These are phyloP conservation scores for Pollenia amentaria DNA, from an alignment of 2,888 invertebrate species.

Conservation along the genomic window DNA sequence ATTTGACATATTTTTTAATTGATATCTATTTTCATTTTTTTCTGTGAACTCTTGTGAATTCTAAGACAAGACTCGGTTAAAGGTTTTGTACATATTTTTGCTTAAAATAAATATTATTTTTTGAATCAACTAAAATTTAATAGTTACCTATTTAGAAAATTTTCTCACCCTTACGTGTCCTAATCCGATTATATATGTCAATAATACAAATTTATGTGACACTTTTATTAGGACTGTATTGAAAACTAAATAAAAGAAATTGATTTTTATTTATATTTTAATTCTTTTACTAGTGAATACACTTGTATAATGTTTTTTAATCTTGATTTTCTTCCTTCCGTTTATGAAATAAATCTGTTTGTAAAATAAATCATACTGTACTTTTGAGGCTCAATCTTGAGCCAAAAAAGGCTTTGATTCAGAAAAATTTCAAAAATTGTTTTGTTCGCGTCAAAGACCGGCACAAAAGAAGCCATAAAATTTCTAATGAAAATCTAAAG, in stretches of 20 bases:
- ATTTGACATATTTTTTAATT: too few relatives aligned
- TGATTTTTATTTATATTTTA: not conserved
- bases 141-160: not conserved
- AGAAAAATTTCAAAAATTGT: not conserved
- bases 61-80: too few relatives aligned
- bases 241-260: not conserved
- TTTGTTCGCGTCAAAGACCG: constrained; percentile 59
- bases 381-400: not conserved
- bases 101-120: too few relatives aligned
- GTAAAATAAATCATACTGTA: constrained; percentile 4
- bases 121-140: too few relatives aligned
- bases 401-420: not conserved
- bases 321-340: constrained; percentile 45
- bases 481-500: constrained; percentile 44
- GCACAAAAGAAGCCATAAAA: constrained; percentile 6
- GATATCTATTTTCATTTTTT: too few relatives aligned
- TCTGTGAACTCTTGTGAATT: too few relatives aligned
- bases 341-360: constrained; percentile 50
- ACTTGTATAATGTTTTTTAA: constrained; percentile 33
- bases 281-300: constrained; percentile 12
- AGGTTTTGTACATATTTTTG: too few relatives aligned
- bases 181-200: not conserved
- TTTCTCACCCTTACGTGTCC: not conserved
- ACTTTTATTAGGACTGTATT: not conserved
- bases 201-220: constrained; percentile 7